These are phyloP conservation scores for Macrocentrus cingulum DNA, from an alignment of 1,140 invertebrate species.

Conservation along the genomic window DNA sequence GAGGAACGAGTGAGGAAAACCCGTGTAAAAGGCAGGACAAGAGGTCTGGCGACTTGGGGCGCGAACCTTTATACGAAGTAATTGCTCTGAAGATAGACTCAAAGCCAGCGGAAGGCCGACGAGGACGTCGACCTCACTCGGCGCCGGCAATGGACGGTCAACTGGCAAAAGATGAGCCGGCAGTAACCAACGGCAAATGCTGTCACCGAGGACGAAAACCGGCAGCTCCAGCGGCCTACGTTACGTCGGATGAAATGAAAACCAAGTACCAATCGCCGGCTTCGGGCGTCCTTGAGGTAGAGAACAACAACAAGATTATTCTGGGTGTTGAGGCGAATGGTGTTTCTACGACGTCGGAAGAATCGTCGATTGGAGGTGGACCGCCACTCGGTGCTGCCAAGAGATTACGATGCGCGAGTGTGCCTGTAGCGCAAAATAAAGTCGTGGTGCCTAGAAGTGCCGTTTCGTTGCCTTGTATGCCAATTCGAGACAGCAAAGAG, in stretches of 20 bases:
- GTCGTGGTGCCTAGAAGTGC: conserved; percentile 52
- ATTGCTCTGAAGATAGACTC: conserved; percentile 44
- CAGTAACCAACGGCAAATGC: conserved; percentile 1
- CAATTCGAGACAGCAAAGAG: conserved; percentile 49
- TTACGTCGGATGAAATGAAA: too few relatives aligned
- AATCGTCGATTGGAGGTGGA: conserved; percentile 26
- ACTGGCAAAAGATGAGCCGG: background rate
- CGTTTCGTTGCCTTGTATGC: conserved; percentile 56
- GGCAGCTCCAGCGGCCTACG: conserved; percentile 48
- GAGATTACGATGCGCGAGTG: conserved; percentile 54
- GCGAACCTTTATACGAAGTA: conserved; percentile 50
- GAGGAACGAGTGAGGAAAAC: conserved; percentile 28
- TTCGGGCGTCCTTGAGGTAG: conserved; percentile 46
- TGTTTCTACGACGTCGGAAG: conserved; percentile 29
- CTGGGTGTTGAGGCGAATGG: conserved; percentile 36
- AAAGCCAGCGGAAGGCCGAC: conserved; percentile 38
- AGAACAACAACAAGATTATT: conserved; percentile 53
- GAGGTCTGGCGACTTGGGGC: conserved; percentile 26
- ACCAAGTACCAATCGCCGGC: conserved; percentile 26
- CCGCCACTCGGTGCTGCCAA: conserved; percentile 37
- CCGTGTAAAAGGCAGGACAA: conserved; percentile 23
- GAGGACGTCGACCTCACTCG: conserved; percentile 48
- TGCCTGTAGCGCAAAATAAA: conserved; percentile 53
- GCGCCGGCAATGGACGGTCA: conserved; percentile 48
- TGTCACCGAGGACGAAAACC: conserved; percentile 37